Conservation (phyloP, 2,797 vertebrate species). For the Acomys russatus region DNA sequence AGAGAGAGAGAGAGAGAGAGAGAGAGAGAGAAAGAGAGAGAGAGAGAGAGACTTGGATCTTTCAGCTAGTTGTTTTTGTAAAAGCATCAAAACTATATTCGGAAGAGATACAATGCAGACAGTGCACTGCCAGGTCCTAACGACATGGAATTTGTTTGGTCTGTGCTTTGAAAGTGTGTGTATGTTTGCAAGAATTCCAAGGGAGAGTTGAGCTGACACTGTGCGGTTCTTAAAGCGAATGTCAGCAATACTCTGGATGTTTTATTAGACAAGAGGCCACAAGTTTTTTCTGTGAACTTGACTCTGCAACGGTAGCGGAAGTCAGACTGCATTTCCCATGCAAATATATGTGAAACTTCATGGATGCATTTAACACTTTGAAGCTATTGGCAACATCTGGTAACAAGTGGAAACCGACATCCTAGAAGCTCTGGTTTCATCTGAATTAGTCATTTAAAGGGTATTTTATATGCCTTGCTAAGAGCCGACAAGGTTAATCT, state of each 20-base stretch:
- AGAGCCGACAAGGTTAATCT: constrained; percentile 77
- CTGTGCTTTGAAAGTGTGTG: constrained; percentile 49
- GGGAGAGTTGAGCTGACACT: constrained; percentile 16
- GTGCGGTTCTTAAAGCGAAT: constrained; percentile 52
- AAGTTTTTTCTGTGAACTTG: constrained; percentile 55
- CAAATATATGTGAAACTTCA: constrained; percentile 67
- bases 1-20: too few species aligned
- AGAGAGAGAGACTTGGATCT: too few species aligned
- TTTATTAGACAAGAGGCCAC: constrained; percentile 64
- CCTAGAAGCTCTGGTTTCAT: constrained; percentile 70
- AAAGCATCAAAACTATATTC: constrained; percentile 5
- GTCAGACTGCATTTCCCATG: constrained; percentile 71
- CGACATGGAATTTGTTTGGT: constrained; percentile 50
- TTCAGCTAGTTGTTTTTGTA: constrained; percentile 22
- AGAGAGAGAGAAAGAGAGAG: too few species aligned
- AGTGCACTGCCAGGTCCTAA: constrained; percentile 31
- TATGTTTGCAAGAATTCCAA: constrained; percentile 56
- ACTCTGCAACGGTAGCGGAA: constrained; percentile 18
- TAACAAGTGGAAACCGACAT: constrained; percentile 74
- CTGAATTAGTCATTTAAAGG: constrained; percentile 74
- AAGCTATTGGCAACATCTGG: constrained; percentile 74
- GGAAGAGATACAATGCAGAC: not conserved
- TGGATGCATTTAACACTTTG: constrained; percentile 72
- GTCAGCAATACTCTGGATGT: not conserved
- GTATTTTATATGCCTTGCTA: constrained; percentile 71